A percentile compares a stretch with the other conserved stretches of the same genome.
Conservation (phyloP, 2,797 vertebrate species). For the Diplodus puntazzo region DNA sequence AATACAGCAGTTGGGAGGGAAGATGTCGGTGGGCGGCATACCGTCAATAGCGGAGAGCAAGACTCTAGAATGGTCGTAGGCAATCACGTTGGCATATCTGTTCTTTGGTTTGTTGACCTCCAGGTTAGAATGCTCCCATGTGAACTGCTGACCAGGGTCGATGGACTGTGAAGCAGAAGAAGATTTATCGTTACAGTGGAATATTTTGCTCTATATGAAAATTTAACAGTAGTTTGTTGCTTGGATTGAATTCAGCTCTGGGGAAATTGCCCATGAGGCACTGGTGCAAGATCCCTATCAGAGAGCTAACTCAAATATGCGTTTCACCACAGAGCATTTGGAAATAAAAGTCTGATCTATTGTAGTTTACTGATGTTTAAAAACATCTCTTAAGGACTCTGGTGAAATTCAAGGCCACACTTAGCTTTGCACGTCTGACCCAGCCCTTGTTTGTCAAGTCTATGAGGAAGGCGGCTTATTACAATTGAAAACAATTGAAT, state of each 20-base stretch:
- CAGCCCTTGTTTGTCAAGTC: constrained; percentile 18
- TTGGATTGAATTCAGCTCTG: background rate
- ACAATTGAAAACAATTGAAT: constrained; percentile 52
- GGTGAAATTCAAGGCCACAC: constrained; percentile 6
- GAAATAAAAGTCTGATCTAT: constrained; percentile 10
- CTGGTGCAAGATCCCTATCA: background rate
- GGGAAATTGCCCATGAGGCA: background rate
- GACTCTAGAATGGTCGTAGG: constrained; percentile 98
- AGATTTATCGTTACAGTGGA: constrained; percentile 23
- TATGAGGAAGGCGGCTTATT: constrained; percentile 14
- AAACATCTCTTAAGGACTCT: background rate
- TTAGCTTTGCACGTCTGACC: constrained; percentile 14
- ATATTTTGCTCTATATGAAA: constrained; percentile 12
- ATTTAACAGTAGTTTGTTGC: constrained; percentile 2
- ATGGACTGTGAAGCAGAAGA: constrained; percentile 89
- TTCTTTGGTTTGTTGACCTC: constrained; percentile 99
- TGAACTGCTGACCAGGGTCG: constrained; percentile 99
- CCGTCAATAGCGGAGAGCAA: constrained; percentile 97
- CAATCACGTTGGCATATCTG: constrained; percentile 99
- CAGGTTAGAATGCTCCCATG: constrained; percentile 99
- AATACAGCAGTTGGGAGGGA: constrained; percentile 28
- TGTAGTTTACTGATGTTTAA: constrained; percentile 13
- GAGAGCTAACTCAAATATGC: constrained; percentile 4
- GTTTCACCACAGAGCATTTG: constrained; percentile 15
- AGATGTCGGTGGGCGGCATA: constrained; percentile 76